Percentiles rank a stretch among this genome's conserved stretches.
These are phyloP conservation scores for Erythrolamprus reginae DNA, from an alignment of 2,113 vertebrate species.

Conservation along the genomic window DNA sequence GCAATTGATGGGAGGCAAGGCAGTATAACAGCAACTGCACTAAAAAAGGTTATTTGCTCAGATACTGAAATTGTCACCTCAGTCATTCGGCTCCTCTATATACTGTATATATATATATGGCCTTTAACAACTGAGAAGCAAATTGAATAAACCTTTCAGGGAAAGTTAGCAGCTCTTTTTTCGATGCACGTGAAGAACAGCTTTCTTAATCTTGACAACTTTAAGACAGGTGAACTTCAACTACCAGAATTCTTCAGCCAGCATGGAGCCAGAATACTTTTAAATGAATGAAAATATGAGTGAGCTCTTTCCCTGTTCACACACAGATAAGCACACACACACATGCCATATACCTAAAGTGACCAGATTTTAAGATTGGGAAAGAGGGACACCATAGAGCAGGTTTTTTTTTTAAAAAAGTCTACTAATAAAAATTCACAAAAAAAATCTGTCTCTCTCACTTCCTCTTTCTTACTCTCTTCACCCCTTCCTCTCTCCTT, in stretches of 20 bases:
- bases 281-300: neutral
- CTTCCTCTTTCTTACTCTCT: too few species aligned
- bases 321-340: neutral
- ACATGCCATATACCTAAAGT: neutral
- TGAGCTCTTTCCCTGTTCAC: neutral
- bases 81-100: neutral
- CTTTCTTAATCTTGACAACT: neutral
- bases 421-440: too few species aligned
- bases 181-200: neutral
- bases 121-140: neutral
- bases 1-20: neutral
- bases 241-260: neutral
- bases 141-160: neutral
- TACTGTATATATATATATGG: neutral
- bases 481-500: too few species aligned
- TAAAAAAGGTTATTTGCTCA: slow-evolving; percentile 6
- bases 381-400: too few species aligned
- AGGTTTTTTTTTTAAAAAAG: too few species aligned
- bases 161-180: slow-evolving; percentile 14
- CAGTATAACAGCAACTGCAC: neutral
- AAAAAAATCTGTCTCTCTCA: too few species aligned
- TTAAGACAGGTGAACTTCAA: neutral
- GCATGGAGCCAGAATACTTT: neutral
- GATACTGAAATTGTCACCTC: slow-evolving; percentile 12
- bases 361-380: too few species aligned